Evolutionary conservation across 2,113 vertebrate species (phyloP).

Genomic region (Tenebrosternarchus preto): DNA sequence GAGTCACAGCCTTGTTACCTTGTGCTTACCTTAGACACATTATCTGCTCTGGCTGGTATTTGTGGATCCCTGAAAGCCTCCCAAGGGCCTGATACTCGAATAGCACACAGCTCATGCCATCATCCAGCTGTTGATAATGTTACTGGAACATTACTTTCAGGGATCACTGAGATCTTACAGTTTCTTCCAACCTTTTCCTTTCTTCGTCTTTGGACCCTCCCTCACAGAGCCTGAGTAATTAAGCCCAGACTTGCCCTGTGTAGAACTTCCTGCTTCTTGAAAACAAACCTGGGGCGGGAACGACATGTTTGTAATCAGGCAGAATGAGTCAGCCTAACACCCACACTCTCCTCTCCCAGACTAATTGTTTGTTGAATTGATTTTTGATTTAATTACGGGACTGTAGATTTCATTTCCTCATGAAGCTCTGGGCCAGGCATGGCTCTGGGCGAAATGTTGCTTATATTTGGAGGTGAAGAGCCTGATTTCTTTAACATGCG

Average conservation of each 20-base stretch:
- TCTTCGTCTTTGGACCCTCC: neutral
- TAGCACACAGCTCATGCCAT: neutral
- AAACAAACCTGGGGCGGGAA: slow-evolving; percentile 14
- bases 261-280: slow-evolving; percentile 33
- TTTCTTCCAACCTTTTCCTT: neutral
- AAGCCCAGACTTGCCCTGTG: slow-evolving; percentile 15
- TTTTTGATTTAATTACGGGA: slow-evolving; percentile 71
- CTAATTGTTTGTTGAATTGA: slow-evolving; percentile 67
- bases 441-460: neutral
- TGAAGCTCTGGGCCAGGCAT: slow-evolving; percentile 53
- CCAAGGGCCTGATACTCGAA: neutral
- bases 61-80: neutral
- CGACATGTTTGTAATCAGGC: slow-evolving; percentile 31
- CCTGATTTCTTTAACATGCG: neutral
- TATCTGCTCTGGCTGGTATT: too few relatives aligned
- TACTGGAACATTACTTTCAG: slow-evolving; percentile 11
- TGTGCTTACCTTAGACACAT: neutral
- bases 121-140: neutral
- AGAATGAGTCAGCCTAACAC: slow-evolving; percentile 49
- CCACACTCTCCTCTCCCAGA: slow-evolving; percentile 54
- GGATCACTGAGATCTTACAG: slow-evolving; percentile 1
- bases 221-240: slow-evolving; percentile 12
- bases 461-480: neutral
- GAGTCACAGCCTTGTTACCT: neutral
- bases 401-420: slow-evolving; percentile 63